phyloP scores from a whole-genome alignment of 1,140 invertebrate species.

The Drosophila leontia region DNA sequence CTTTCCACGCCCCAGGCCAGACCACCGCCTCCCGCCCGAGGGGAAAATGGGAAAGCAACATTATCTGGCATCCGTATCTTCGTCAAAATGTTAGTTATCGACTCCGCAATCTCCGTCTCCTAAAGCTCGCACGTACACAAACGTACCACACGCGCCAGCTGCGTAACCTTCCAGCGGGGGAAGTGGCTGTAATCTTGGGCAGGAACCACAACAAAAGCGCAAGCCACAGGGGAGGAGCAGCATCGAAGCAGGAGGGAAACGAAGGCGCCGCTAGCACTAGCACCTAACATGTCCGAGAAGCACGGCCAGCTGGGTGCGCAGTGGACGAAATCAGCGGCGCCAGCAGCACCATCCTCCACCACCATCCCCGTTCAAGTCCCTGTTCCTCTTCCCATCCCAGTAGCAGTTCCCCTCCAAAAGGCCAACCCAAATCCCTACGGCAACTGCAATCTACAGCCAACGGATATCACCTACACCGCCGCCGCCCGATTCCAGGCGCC shows the following conservation, averaged over 20 bases:
- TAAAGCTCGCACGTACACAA: slow-evolving; percentile 50
- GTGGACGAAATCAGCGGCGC: slow-evolving; percentile 76
- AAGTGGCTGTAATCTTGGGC: slow-evolving; percentile 28
- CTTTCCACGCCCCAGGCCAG: slow-evolving; percentile 24
- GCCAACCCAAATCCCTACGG: slow-evolving; percentile 44
- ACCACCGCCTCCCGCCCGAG: slow-evolving; percentile 14
- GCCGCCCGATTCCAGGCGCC: slow-evolving; percentile 77
- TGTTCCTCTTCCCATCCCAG: slow-evolving; percentile 18
- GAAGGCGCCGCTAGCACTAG: slow-evolving; percentile 56
- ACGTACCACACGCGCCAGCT: slow-evolving; percentile 45
- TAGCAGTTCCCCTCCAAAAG: slow-evolving; percentile 49
- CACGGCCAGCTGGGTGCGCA: slow-evolving; percentile 79
- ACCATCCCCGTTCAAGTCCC: slow-evolving; percentile 21
- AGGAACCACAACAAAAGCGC: slow-evolving; percentile 43
- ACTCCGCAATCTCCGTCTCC: slow-evolving; percentile 80
- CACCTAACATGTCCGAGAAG: slow-evolving; percentile 83
- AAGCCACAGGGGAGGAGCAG: slow-evolving; percentile 18
- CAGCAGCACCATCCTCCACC: slow-evolving; percentile 46
- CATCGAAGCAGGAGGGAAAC: slow-evolving; percentile 16
- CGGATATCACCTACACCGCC: slow-evolving; percentile 56
- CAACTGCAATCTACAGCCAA: slow-evolving; percentile 48
- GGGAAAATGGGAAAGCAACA: slow-evolving; percentile 67
- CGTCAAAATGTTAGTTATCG: slow-evolving; percentile 79
- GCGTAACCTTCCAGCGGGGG: slow-evolving; percentile 31
- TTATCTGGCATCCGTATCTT: slow-evolving; percentile 80